Conservation (phyloP, 1,140 invertebrate genomes). For the Ridgeia piscesae region DNA sequence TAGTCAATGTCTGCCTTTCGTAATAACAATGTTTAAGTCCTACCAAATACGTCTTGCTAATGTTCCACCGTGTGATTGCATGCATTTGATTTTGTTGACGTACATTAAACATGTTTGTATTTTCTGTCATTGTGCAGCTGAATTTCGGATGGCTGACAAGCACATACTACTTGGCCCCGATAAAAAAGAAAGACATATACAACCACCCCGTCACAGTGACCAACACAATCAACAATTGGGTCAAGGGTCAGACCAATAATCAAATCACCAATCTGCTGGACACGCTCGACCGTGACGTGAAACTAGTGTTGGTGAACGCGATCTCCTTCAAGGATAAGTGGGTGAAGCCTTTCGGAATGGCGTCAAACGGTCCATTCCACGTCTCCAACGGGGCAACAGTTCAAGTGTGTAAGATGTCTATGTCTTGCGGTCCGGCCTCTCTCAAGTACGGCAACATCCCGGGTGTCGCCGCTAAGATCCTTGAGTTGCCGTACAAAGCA, state of each 20-base stretch:
- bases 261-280: slow-evolving; percentile 69
- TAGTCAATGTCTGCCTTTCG: too few species aligned
- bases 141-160: background rate
- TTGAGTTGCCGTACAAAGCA: slow-evolving; percentile 78
- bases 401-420: background rate
- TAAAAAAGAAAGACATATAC: slow-evolving; percentile 40
- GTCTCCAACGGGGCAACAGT: slow-evolving; percentile 39
- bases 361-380: slow-evolving; percentile 58
- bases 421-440: background rate
- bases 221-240: slow-evolving; percentile 70
- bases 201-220: slow-evolving; percentile 14
- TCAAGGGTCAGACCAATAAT: slow-evolving; percentile 65
- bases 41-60: too few species aligned
- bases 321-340: slow-evolving; percentile 78
- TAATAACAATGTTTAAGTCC: too few species aligned
- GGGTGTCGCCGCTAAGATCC: slow-evolving; percentile 61
- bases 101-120: background rate
- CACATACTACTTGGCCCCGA: background rate
- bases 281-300: slow-evolving; percentile 60
- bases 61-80: too few species aligned
- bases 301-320: slow-evolving; percentile 73
- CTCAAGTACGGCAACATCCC: background rate
- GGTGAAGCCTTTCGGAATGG: slow-evolving; percentile 68
- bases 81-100: too few species aligned
- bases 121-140: background rate